These are phyloP conservation scores for Sorex maritimensis DNA, from an alignment of 2,797 vertebrate species.

Conservation along the genomic window DNA sequence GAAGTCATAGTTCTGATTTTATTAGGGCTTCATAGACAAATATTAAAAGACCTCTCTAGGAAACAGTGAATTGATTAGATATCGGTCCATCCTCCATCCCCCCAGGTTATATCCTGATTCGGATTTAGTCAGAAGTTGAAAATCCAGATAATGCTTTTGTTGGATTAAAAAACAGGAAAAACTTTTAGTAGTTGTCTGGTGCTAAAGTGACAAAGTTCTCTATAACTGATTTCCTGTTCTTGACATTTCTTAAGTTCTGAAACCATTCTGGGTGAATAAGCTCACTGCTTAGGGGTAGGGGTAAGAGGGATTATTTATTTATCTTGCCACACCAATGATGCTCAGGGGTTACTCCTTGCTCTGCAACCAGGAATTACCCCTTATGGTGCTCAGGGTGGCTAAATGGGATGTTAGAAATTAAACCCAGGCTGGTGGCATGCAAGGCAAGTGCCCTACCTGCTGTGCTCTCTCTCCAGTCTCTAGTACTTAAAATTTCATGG, in stretches of 20 bases:
- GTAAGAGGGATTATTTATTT: too few relatives aligned
- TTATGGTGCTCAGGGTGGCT: too few relatives aligned
- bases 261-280: neutral
- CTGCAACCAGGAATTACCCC: too few relatives aligned
- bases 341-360: too few relatives aligned
- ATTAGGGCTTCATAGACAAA: neutral
- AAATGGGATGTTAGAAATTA: too few relatives aligned
- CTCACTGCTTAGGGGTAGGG: neutral
- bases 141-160: neutral
- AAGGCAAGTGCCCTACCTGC: too few relatives aligned
- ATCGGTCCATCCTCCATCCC: too few relatives aligned
- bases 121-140: neutral
- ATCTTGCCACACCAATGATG: too few relatives aligned
- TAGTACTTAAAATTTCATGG: neutral
- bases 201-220: slow-evolving; percentile 37
- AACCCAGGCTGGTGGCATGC: too few relatives aligned
- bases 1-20: slow-evolving; percentile 42
- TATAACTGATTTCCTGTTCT: slow-evolving; percentile 41
- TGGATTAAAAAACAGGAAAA: slow-evolving; percentile 48
- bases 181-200: neutral
- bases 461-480: too few relatives aligned
- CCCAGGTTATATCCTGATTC: neutral
- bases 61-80: neutral
- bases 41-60: neutral
- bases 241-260: slow-evolving; percentile 21